phyloP scores from a whole-genome alignment of 2,888 invertebrate species.

The Meiosimyza decipiens region DNA sequence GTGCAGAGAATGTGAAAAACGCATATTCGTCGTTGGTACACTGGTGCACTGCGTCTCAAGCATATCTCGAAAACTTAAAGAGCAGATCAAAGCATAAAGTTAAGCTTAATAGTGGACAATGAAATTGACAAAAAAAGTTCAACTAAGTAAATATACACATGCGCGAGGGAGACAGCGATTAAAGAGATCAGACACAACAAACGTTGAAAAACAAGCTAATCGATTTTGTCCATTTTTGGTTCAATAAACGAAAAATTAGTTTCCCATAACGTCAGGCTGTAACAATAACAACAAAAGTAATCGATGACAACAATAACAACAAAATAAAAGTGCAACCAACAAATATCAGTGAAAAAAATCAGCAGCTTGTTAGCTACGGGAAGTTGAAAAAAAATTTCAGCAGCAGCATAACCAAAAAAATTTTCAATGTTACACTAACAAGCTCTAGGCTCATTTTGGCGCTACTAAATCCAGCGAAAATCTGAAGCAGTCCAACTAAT shows the following conservation, averaged over 20 bases:
- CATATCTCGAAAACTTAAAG: not conserved
- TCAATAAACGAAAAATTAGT: constrained; percentile 23
- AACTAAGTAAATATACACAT: not conserved
- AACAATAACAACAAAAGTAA: not conserved
- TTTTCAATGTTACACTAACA: not conserved
- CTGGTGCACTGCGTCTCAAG: not conserved
- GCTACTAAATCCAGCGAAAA: not conserved
- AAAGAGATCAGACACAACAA: not conserved
- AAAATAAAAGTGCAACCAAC: not conserved
- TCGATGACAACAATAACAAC: not conserved
- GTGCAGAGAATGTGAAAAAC: not conserved
- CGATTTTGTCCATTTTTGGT: constrained; percentile 37
- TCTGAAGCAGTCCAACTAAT: not conserved
- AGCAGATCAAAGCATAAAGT: constrained; percentile 3
- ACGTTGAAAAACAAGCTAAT: constrained; percentile 31
- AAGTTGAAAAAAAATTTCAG: not conserved
- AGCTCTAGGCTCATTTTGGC: not conserved
- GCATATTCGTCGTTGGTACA: not conserved
- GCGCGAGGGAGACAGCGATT: not conserved
- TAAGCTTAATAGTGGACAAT: not conserved
- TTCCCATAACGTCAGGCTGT: constrained; percentile 13
- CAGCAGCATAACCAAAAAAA: not conserved
- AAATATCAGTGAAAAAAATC: constrained; percentile 6
- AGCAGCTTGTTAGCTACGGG: constrained; percentile 7
- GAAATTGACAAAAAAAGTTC: not conserved